Percentiles rank a stretch among this genome's conserved stretches.
These are phyloP conservation scores for Ephialtes manifestator DNA, from an alignment of 2,888 invertebrate species.

Conservation along the genomic window DNA sequence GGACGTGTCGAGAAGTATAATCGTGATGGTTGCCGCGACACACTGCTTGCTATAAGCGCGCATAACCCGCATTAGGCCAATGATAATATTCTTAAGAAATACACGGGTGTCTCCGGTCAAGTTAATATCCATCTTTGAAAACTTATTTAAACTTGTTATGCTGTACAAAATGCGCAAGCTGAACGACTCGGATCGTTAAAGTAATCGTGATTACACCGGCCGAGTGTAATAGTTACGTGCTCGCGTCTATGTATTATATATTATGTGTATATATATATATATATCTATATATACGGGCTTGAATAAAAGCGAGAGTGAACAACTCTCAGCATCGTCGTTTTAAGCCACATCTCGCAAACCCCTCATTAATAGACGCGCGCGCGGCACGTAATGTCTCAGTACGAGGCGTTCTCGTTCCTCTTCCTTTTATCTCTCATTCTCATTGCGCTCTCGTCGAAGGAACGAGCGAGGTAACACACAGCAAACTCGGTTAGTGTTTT, in stretches of 20 bases:
- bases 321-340: conserved; percentile 52
- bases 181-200: conserved; percentile 62
- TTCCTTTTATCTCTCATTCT: conserved; percentile 54
- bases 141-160: conserved; percentile 58
- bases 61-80: conserved; percentile 43
- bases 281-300: background rate
- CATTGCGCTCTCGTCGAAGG: conserved; percentile 27
- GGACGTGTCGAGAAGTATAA: conserved; percentile 11
- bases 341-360: conserved; percentile 62
- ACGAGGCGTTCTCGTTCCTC: conserved; percentile 30
- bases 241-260: conserved; percentile 36
- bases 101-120: background rate
- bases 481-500: conserved; percentile 44
- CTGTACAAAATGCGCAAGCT: conserved; percentile 26
- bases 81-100: conserved; percentile 52
- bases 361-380: conserved; percentile 58
- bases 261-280: conserved; percentile 33
- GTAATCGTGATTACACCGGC: conserved; percentile 56
- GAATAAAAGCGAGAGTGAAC: conserved; percentile 52
- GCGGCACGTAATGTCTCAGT: conserved; percentile 55
- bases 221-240: conserved; percentile 44
- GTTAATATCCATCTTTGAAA: conserved; percentile 58
- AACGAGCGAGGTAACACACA: conserved; percentile 55
- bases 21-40: background rate
- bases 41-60: background rate